Percentiles rank a stretch among this genome's conserved stretches.
These are phyloP conservation scores for Thamnophis sirtalis DNA, from an alignment of 2,113 vertebrate genomes.

Conservation along the genomic window DNA sequence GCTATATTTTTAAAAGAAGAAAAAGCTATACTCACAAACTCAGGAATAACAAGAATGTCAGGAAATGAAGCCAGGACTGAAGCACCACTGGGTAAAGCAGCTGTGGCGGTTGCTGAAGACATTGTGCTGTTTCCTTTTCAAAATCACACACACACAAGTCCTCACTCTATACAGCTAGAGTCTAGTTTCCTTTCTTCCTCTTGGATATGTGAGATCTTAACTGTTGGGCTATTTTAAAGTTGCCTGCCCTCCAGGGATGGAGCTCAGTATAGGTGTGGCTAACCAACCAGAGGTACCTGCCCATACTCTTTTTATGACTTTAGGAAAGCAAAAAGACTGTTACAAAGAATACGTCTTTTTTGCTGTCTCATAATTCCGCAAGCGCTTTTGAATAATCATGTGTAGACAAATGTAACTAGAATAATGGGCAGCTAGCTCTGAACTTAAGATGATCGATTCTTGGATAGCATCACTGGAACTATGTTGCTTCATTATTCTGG, in stretches of 20 bases:
- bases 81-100: constrained; percentile 53
- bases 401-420: neutral
- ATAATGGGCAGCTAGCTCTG: neutral
- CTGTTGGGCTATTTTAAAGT: constrained; percentile 8
- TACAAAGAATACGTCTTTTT: no score
- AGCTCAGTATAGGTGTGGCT: constrained; percentile 8
- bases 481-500: neutral
- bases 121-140: neutral
- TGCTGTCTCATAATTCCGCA: no score
- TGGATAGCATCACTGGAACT: no score
- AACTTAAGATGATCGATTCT: neutral
- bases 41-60: constrained; percentile 53
- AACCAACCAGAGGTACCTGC: neutral
- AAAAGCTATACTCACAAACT: constrained; percentile 56
- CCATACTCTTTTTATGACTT: neutral
- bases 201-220: neutral
- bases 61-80: constrained; percentile 53
- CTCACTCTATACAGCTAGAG: neutral
- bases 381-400: neutral
- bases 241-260: constrained; percentile 18
- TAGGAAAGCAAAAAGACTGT: neutral
- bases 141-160: neutral
- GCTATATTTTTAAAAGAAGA: neutral
- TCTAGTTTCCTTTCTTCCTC: neutral
- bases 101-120: constrained; percentile 42